Evolutionary conservation across 92 coral and sea anemone species (phyloP), one percentile per base, ranked within the genome.

Genomic region (Paragorgia papillata): DNA sequence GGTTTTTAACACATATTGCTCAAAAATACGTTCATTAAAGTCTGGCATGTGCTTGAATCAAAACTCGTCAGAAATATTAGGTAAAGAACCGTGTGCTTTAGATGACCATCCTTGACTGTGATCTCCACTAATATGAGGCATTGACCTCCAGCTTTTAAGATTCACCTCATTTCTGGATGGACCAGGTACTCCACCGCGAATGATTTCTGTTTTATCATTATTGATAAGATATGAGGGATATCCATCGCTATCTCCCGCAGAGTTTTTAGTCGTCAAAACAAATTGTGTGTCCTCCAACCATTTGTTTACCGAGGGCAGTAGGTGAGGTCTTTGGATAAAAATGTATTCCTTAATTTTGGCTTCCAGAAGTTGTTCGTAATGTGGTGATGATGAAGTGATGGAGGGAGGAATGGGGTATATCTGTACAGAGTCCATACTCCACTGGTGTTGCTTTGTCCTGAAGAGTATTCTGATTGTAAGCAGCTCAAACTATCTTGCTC

Each of bases 351-450:
- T 7, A n/a, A n/a, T n/a, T 7, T 46, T 15, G 15, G 53, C 53
- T 6, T 46, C 14, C 15, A 46, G 53, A 2, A 7, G 17, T 15
- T 46, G 53, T 15, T 46, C 53, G 15, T 15, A n/a, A 46, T 46
- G 53, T 15, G 53, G 53, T 2, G 53, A 46, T 15, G 53, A 46
- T 7, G 53, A 46, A 7, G 53, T 46, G 7, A 46, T 46, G n/a
- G 53, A 46, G n/a, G 53, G 53, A 46, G 53, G 53, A n/a, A 46
- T 46, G 7, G 53, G 53, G n/a, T n/a, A 15, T 46, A 46, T 46
- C n/a, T 46, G 53, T 15, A 46, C n/a, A 46, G n/a, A n/a, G n/a
- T 46, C 53, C 53, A 46, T 15, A 46, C n/a, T 46, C 53, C n/a
- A n/a, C n/a, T n/a, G n/a, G n/a, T n/a, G n/a, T n/a, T n/a, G n/a